Evolutionary conservation across 2,113 vertebrate species (phyloP).

Genomic region (Scomber colias): DNA sequence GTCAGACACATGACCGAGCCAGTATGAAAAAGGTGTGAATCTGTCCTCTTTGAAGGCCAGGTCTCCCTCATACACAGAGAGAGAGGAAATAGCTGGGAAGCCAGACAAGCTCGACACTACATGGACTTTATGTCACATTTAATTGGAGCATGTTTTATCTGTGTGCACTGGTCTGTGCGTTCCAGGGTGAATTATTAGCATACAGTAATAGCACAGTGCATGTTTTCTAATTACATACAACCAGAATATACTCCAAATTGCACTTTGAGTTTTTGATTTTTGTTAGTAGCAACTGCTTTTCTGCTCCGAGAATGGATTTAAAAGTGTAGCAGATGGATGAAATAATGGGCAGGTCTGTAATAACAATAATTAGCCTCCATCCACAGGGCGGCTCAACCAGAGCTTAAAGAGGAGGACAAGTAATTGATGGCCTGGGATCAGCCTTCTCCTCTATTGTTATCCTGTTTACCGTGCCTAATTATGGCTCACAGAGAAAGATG

Average conservation of each 20-base stretch:
- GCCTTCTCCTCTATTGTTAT: constrained; percentile 76
- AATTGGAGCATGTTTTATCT: constrained; percentile 60
- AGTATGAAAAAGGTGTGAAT: constrained; percentile 39
- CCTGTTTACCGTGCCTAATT: constrained; percentile 83
- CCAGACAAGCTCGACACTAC: constrained; percentile 53
- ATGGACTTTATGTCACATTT: constrained; percentile 42
- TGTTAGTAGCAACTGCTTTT: constrained; percentile 18
- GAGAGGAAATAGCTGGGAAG: constrained; percentile 16
- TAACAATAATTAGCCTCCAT: constrained; percentile 84
- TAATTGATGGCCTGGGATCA: constrained; percentile 82
- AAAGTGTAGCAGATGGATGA: constrained; percentile 74
- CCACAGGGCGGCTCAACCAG: constrained; percentile 67
- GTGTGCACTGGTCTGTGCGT: constrained; percentile 16
- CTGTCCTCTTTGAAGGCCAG: constrained; percentile 28
- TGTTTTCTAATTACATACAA: constrained; percentile 57
- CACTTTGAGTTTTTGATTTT: constrained; percentile 46
- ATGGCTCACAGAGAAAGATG: constrained; percentile 74
- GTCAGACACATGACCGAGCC: constrained; percentile 32
- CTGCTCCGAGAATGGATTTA: constrained; percentile 46
- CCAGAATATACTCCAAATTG: constrained; percentile 52
- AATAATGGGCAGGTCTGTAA: constrained; percentile 80
- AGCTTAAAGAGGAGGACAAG: constrained; percentile 78
- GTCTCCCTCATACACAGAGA: constrained; percentile 6
- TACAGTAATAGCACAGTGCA: constrained; percentile 39
- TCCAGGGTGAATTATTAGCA: constrained; percentile 48